These are phyloP conservation scores for Gymnarchus niloticus DNA, from an alignment of 2,113 vertebrate genomes.

Conservation along the genomic window DNA sequence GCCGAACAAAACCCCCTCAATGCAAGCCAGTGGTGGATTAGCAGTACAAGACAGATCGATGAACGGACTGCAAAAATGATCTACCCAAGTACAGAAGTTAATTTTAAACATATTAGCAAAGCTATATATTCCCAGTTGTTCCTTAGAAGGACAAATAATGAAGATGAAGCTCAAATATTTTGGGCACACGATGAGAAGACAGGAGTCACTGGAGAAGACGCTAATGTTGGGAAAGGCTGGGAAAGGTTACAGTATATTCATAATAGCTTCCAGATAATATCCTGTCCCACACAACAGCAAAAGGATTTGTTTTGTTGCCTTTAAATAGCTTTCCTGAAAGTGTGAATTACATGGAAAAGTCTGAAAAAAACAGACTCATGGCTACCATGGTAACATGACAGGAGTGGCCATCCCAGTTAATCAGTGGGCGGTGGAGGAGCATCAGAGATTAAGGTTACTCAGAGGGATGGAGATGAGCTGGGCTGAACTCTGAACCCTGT, in stretches of 20 bases:
- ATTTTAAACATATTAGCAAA: not conserved
- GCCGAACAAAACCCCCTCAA: too few species aligned
- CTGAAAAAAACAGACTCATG: not conserved
- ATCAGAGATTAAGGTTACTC: not conserved
- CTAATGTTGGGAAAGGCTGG: too few species aligned
- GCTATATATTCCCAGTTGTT: not conserved
- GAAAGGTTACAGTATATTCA: not conserved
- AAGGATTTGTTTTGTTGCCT: conserved; percentile 5
- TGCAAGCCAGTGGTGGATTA: too few species aligned
- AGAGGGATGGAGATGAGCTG: not conserved
- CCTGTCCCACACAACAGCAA: conserved; percentile 1
- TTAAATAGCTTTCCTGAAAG: not conserved
- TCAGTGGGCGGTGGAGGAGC: not conserved
- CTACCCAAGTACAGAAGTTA: not conserved
- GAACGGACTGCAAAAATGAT: not conserved
- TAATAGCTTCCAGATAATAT: not conserved
- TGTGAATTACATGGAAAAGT: not conserved
- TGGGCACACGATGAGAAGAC: too few species aligned
- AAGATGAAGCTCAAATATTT: too few species aligned
- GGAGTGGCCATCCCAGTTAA: not conserved
- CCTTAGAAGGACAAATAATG: too few species aligned
- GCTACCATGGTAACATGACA: conserved; percentile 14
- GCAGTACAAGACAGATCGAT: not conserved
- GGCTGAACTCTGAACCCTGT: not conserved
- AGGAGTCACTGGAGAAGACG: too few species aligned